These are phyloP conservation scores for Tachysurus vachellii DNA, from an alignment of 2,113 vertebrate species.

Conservation along the genomic window DNA sequence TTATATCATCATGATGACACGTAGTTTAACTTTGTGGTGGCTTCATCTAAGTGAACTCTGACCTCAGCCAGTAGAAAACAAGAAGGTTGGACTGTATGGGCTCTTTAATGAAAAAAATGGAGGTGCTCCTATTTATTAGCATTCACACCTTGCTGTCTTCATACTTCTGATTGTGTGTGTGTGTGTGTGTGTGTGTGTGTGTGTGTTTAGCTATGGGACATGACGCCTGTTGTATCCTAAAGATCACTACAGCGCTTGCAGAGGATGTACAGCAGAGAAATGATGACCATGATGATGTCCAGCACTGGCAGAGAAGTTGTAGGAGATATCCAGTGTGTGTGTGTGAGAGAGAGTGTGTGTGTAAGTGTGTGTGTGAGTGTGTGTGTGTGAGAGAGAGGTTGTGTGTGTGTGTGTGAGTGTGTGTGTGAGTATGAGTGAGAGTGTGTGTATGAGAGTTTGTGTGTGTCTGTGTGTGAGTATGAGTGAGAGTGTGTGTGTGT, in stretches of 20 bases:
- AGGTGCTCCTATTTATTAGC: no score
- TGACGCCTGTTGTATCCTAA: constrained; percentile 97
- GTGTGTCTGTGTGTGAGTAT: background rate
- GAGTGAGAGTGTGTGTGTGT: constrained; percentile 21
- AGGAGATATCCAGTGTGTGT: no score
- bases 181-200: constrained; percentile 46
- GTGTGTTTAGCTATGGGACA: constrained; percentile 89
- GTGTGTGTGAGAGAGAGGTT: constrained; percentile 25
- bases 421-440: background rate
- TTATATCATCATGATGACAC: no score
- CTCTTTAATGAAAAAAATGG: no score
- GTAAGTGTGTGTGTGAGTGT: background rate
- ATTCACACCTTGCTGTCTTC: no score
- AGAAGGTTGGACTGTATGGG: no score
- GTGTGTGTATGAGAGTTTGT: no score
- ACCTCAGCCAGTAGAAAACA: no score
- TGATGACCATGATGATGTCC: no score
- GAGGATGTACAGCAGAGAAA: background rate
- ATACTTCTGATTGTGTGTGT: background rate
- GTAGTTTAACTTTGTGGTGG: no score
- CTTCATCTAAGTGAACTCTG: no score
- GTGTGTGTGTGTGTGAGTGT: background rate
- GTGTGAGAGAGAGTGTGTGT: background rate
- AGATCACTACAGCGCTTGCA: constrained; percentile 16
- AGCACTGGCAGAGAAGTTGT: background rate